Evolutionary conservation across 2,113 vertebrate genomes (phyloP), one percentile per base, ranked within the genome.

Genomic region (Ia io): DNA sequence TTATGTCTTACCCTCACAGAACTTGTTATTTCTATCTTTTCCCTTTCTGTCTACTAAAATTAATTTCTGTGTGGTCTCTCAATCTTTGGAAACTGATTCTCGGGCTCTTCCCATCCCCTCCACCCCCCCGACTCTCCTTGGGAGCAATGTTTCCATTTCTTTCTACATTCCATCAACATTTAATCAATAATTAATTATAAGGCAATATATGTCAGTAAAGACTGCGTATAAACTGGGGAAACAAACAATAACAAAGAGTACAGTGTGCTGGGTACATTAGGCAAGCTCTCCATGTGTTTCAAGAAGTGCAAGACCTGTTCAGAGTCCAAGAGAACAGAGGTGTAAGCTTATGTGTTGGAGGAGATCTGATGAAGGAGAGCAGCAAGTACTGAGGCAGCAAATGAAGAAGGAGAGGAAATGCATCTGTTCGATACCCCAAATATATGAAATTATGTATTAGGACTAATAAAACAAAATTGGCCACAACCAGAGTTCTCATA

Each of bases 41-140:
- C 47, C 44, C 17, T 91, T 94, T 88, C 61, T 86, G 30, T 59
- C 84, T 44, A 56, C 65, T 32, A 87, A 76, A 74, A 84, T 61
- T 37, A 71, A 91, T 25, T 74, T 92, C 35, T 17, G 28, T 35
- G 61, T 74, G 13, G 51, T 56, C 67, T 77, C 9, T 32, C 69
- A 70, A 83, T 73, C 17, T 84, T 44, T 47, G 3, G 85, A 88
- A 84, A 74, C 16, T 16, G 37, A 47, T 61, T 71, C n/a, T 77
- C 73, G 3, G 22, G 53, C 9, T 78, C 49, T 61, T 37, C 23
- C 82, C 70, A 17, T n/a, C 9, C 9, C 32, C 22, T 2, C 32
- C 5, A 8, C 20, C 8, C 23, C 23, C 12, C 13, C 17, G 1
- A 79, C n/a, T 84, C 30, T 77, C 13, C 47, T 74, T 63, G 53